A percentile compares a stretch with the other conserved stretches of the same genome.
Conservation (phyloP, 2,113 vertebrate species). For the Sitta europaea region DNA sequence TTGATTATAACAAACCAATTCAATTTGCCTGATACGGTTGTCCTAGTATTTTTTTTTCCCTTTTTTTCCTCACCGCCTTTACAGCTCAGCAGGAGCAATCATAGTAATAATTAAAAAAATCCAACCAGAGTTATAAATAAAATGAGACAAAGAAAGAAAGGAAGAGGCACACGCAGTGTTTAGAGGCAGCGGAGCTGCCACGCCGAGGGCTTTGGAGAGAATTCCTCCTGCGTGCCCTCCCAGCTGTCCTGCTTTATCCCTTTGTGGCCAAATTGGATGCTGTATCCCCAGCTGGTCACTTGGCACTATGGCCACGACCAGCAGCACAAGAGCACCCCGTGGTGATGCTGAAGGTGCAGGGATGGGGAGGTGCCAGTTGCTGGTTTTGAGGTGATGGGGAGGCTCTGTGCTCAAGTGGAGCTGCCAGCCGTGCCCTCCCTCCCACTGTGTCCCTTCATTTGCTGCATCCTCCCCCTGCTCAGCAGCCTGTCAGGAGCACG, state of each 20-base stretch:
- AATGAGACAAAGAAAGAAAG: background rate
- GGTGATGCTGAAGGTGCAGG: accelerated
- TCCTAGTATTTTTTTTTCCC: background rate
- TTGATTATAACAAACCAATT: slow-evolving; percentile 5
- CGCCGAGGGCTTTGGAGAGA: background rate
- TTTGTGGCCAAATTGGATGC: background rate
- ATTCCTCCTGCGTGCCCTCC: background rate
- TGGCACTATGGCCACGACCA: accelerated
- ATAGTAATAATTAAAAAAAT: slow-evolving; percentile 27
- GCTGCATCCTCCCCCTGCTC: background rate
- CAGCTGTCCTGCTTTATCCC: background rate
- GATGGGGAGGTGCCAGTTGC: background rate
- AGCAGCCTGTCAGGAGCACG: too few species aligned
- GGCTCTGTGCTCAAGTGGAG: background rate
- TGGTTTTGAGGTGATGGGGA: accelerated
- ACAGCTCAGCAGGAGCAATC: slow-evolving; percentile 26
- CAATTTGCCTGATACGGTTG: slow-evolving; percentile 11
- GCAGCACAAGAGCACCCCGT: background rate
- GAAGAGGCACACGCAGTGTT: background rate
- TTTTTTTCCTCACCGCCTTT: background rate
- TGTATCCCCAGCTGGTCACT: background rate
- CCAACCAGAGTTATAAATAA: slow-evolving; percentile 38
- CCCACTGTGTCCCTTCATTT: accelerated
- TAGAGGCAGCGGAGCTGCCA: background rate
- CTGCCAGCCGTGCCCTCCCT: background rate